Percentiles rank a stretch among this genome's conserved stretches.
phyloP scores from a whole-genome alignment of 2,797 vertebrate species.

The Remorina albescens region DNA sequence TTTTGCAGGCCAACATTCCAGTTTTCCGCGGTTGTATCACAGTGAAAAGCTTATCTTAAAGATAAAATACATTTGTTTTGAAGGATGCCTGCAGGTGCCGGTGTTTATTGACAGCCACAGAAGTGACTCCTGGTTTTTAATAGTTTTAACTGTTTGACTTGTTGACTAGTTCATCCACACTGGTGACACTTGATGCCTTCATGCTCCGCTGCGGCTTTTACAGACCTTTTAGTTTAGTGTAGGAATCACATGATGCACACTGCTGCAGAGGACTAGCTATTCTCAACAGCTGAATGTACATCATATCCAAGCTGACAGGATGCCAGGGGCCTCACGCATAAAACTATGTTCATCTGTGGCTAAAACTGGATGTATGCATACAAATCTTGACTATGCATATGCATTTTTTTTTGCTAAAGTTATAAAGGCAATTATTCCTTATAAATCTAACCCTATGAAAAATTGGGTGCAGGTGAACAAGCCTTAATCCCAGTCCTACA shows the following conservation, averaged over 20 bases:
- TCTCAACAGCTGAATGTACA: not conserved
- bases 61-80: not conserved
- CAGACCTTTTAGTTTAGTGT: not conserved
- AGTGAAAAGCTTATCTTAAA: not conserved
- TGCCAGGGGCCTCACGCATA: too few species aligned
- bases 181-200: not conserved
- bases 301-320: not conserved
- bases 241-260: not conserved
- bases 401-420: too few species aligned
- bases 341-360: too few species aligned
- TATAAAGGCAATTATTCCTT: too few species aligned
- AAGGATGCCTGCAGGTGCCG: not conserved
- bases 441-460: too few species aligned
- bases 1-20: not conserved
- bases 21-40: not conserved
- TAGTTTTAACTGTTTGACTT: not conserved
- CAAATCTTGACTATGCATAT: too few species aligned
- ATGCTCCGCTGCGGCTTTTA: not conserved
- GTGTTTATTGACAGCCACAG: too few species aligned
- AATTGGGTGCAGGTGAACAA: too few species aligned
- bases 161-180: not conserved
- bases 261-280: too few species aligned
- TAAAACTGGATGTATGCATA: too few species aligned
- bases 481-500: too few species aligned
- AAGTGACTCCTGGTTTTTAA: too few species aligned